A percentile compares a stretch with the other conserved stretches of the same genome.
Evolutionary conservation across 2,113 vertebrate species (phyloP).

Genomic region (Etheostoma spectabile): DNA sequence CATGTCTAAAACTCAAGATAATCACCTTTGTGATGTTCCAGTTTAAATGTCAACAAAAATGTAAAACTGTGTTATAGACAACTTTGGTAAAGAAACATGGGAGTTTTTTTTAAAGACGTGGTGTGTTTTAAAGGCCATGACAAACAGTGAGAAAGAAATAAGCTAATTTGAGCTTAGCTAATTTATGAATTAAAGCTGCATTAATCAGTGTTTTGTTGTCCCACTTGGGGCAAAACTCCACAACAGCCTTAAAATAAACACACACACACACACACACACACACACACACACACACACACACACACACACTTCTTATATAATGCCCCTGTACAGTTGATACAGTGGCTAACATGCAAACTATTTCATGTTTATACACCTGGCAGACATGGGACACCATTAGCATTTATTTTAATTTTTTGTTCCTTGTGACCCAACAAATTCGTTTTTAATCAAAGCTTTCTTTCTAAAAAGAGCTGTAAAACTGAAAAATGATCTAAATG

Average conservation of each 20-base stretch:
- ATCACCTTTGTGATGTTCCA: constrained; percentile 17
- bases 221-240: no score
- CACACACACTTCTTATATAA: no score
- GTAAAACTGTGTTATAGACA: not conserved
- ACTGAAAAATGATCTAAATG: constrained; percentile 1
- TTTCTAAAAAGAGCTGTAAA: not conserved
- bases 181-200: not conserved
- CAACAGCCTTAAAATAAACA: no score
- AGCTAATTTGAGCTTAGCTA: not conserved
- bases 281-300: no score
- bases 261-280: no score
- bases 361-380: no score
- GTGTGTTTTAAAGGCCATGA: not conserved
- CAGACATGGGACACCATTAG: no score
- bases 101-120: not conserved
- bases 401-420: no score
- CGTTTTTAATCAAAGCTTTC: not conserved
- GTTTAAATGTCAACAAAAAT: not conserved
- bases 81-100: not conserved
- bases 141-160: not conserved
- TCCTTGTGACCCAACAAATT: no score
- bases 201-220: not conserved
- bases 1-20: constrained; percentile 3
- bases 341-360: no score
- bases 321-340: no score